Evolutionary conservation across 2,113 vertebrate species (phyloP), one percentile per base, ranked within the genome.

Genomic region (Tragelaphus strepsiceros): DNA sequence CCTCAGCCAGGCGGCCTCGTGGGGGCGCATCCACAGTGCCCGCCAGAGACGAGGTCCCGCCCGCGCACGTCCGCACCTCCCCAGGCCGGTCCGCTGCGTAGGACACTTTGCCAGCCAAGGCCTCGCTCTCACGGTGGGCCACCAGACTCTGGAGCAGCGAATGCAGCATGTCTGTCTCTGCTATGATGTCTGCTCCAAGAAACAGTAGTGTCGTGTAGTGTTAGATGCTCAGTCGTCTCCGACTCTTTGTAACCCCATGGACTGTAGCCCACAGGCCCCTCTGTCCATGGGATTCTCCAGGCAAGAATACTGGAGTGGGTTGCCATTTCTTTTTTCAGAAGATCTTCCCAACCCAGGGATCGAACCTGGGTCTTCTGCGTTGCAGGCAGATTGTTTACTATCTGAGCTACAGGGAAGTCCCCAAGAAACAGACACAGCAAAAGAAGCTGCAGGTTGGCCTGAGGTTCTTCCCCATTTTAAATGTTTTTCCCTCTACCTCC

Each of bases 161-260:
- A 22, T 98, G 98, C 87, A 99, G 92, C 98, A 98, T 97, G 67
- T 99, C 98, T 24, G 98, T 98, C 96, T 99, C 97, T 0, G 98
- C 54, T 0, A 97, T 97, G 96, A 98, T 97, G 89, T 98, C 98
- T 98, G 88, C 46, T 88, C 91, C 85, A 64, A 64, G 62, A 32
- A 32, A 8, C 62, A 64, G 30, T 64, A 32, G 62, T 17, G 30
- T 16, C 3, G 30, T 62, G 61, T 32, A 64, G 15, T 32, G 30
- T 64, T 32, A 64, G 61, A 17, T 3, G 3, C 62, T 64, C 32
- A 64, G 62, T n/a, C 1, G 32, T n/a, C 3, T 67, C 62, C 4
- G 2, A n/a, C 32, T 67, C 62, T 67, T 67, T 67, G 32, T 7
- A 19, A 67, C 62, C 62, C 62, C 32, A n/a, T 19, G 32, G 62